These are phyloP conservation scores for Sclerodermus sp. DNA, from an alignment of 2,888 invertebrate genomes.

Conservation along the genomic window DNA sequence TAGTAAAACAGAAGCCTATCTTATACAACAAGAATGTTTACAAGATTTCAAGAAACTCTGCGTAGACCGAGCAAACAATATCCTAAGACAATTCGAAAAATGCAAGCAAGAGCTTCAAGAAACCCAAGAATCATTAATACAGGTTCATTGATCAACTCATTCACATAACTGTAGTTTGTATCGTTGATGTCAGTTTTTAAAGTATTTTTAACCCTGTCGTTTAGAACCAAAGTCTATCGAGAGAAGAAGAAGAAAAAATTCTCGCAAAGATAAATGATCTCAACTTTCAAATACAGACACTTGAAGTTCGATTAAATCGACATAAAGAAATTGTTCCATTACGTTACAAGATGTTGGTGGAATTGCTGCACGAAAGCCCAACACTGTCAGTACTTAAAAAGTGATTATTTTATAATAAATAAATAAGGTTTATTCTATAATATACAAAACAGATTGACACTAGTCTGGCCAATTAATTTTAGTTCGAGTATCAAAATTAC, in stretches of 20 bases:
- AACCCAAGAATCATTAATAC: conserved; percentile 63
- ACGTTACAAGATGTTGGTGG: conserved; percentile 56
- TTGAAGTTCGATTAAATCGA: conserved; percentile 66
- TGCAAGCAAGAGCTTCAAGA: conserved; percentile 60
- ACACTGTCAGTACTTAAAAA: not conserved
- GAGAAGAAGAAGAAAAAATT: conserved; percentile 65
- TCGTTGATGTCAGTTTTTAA: no score
- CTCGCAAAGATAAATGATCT: conserved; percentile 60
- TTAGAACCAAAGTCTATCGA: conserved; percentile 59
- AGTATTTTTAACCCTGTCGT: not conserved
- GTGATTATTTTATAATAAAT: not conserved
- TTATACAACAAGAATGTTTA: conserved; percentile 65
- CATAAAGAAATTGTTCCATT: conserved; percentile 64
- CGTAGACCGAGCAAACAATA: conserved; percentile 65
- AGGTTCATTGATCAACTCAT: conserved; percentile 25
- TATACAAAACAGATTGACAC: not conserved
- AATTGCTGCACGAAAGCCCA: conserved; percentile 24
- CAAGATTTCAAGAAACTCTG: conserved; percentile 69
- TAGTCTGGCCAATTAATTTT: not conserved
- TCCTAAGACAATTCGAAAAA: conserved; percentile 70
- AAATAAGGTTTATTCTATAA: not conserved
- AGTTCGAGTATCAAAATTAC: not conserved
- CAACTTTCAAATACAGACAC: conserved; percentile 60
- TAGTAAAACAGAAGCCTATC: conserved; percentile 56
- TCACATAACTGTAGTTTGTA: no score